A percentile compares a stretch with the other conserved stretches of the same genome.
Conservation (phyloP, 1,140 invertebrate genomes). For the Nomia melanderi region DNA sequence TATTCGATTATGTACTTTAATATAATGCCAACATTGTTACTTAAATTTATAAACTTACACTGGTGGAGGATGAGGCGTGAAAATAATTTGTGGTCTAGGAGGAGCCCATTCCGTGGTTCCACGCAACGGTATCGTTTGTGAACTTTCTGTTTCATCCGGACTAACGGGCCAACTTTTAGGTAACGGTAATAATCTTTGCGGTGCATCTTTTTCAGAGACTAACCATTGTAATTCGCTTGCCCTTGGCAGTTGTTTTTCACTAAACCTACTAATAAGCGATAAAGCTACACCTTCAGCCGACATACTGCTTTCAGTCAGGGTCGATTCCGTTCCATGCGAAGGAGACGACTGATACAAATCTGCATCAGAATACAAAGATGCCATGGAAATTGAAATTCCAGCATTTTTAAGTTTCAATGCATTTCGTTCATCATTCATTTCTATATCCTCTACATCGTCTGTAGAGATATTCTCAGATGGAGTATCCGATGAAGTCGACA, state of each 20-base stretch:
- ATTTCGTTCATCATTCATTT: conserved; percentile 80
- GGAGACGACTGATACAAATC: conserved; percentile 76
- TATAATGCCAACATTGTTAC: conserved; percentile 1
- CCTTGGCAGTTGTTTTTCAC: conserved; percentile 88
- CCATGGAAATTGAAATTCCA: conserved; percentile 83
- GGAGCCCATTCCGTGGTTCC: conserved; percentile 93
- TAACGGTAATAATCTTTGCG: conserved; percentile 88
- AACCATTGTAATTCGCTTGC: conserved; percentile 92
- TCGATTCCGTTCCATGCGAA: conserved; percentile 66
- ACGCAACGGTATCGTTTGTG: conserved; percentile 82
- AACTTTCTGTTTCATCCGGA: conserved; percentile 81
- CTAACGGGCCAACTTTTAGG: conserved; percentile 86
- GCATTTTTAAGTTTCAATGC: conserved; percentile 74
- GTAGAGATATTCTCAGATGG: conserved; percentile 80
- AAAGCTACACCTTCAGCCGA: conserved; percentile 91
- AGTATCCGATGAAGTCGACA: conserved; percentile 80
- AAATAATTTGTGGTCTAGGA: conserved; percentile 92
- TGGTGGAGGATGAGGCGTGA: conserved; percentile 87
- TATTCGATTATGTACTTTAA: background rate
- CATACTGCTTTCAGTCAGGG: conserved; percentile 76
- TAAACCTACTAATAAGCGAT: conserved; percentile 89
- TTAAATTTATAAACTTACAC: conserved; percentile 81
- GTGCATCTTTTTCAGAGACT: conserved; percentile 89
- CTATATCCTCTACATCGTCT: conserved; percentile 82
- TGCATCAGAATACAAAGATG: conserved; percentile 84